Evolutionary conservation across 1,140 invertebrate species (phyloP).

Genomic region (Ceratosolen fusciceps): DNA sequence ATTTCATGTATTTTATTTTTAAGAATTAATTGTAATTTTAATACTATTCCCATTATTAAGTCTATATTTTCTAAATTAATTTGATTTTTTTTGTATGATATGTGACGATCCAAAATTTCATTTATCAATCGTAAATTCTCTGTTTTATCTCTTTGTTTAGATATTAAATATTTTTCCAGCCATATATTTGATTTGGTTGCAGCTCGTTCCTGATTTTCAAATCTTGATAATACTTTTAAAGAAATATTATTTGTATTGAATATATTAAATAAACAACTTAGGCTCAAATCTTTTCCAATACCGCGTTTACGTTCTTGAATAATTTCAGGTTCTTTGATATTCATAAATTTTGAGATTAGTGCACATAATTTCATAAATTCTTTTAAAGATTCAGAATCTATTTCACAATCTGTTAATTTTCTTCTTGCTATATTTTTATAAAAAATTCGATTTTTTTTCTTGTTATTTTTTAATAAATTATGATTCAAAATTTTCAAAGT

Average conservation of each 20-base stretch:
- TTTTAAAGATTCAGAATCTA: slow-evolving; percentile 83
- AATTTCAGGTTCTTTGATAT: slow-evolving; percentile 74
- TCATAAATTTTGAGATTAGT: slow-evolving; percentile 81
- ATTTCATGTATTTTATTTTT: slow-evolving; percentile 78
- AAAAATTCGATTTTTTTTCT: slow-evolving; percentile 70
- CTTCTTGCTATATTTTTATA: slow-evolving; percentile 73
- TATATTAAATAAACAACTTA: slow-evolving; percentile 59
- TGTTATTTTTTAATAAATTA: slow-evolving; percentile 70
- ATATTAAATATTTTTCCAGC: slow-evolving; percentile 64
- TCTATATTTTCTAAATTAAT: slow-evolving; percentile 69
- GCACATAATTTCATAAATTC: slow-evolving; percentile 81
- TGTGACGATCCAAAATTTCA: slow-evolving; percentile 65
- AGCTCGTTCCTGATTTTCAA: slow-evolving; percentile 62
- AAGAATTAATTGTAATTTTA: slow-evolving; percentile 77
- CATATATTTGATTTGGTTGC: slow-evolving; percentile 64
- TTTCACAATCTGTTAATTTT: slow-evolving; percentile 83
- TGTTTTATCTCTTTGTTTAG: slow-evolving; percentile 67
- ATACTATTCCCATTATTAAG: slow-evolving; percentile 75
- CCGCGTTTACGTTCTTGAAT: slow-evolving; percentile 65
- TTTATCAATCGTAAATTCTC: slow-evolving; percentile 67
- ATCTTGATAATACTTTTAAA: slow-evolving; percentile 61
- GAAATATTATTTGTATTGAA: slow-evolving; percentile 59
- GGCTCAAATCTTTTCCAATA: slow-evolving; percentile 64
- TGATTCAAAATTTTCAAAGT: slow-evolving; percentile 71
- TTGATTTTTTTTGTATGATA: slow-evolving; percentile 63